These are phyloP conservation scores for Sorex araneus DNA, from an alignment of 2,113 vertebrate species.

Conservation along the genomic window DNA sequence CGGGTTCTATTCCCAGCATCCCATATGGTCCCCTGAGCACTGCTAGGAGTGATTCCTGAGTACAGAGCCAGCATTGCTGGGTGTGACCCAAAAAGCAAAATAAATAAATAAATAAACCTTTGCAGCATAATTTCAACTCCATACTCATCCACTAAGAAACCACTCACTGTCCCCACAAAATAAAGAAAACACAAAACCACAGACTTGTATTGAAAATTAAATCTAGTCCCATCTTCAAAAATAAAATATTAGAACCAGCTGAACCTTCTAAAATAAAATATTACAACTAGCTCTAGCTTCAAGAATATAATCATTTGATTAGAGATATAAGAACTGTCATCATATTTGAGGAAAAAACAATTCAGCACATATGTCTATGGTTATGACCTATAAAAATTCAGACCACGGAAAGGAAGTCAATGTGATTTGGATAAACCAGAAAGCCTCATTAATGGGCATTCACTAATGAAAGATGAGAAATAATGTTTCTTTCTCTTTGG, in stretches of 20 bases:
- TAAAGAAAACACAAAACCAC: not conserved
- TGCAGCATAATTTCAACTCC: not conserved
- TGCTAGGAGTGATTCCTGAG: no score
- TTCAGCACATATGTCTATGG: conserved; percentile 30
- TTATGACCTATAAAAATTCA: conserved; percentile 56
- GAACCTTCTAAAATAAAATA: not conserved
- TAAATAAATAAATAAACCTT: no score
- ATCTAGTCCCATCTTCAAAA: no score
- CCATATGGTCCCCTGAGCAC: no score
- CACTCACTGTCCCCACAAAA: not conserved
- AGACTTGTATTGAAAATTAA: no score
- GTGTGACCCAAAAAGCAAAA: no score
- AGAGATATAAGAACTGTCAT: conserved; percentile 9
- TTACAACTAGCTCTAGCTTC: conserved; percentile 56
- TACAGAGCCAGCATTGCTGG: no score
- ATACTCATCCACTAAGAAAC: not conserved
- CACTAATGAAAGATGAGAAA: conserved; percentile 52
- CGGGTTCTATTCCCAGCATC: no score
- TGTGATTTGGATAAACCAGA: conserved; percentile 61
- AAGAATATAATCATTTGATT: conserved; percentile 65
- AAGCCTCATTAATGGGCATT: conserved; percentile 43
- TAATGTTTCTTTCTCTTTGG: conserved; percentile 33
- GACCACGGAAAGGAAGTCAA: conserved; percentile 68
- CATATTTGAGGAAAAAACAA: conserved; percentile 68
- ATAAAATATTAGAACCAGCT: not conserved